Evolutionary conservation across 1,140 invertebrate genomes (phyloP).

Genomic region (Ericerus pela): DNA sequence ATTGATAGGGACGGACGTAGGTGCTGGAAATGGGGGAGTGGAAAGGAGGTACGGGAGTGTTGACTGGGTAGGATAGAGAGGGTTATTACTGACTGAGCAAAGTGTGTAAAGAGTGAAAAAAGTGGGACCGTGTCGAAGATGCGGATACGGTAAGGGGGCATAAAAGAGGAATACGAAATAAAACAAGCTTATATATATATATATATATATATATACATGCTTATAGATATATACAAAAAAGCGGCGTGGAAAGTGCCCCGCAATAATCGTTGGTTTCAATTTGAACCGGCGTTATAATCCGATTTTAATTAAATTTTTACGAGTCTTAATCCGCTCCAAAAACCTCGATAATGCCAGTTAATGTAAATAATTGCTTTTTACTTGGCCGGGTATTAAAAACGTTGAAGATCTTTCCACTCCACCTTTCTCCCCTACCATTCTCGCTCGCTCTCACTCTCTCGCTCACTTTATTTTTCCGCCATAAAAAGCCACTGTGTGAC

Average conservation of each 20-base stretch:
- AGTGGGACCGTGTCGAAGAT: background rate
- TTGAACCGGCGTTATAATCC: constrained; percentile 7
- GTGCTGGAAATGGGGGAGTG: too few species aligned
- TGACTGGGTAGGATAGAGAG: too few species aligned
- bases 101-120: too few species aligned
- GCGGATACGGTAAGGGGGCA: background rate
- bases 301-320: constrained; percentile 12
- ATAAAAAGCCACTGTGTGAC: too few species aligned
- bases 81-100: too few species aligned
- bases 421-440: too few species aligned
- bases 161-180: background rate
- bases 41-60: too few species aligned
- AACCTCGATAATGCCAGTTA: constrained; percentile 9
- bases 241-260: constrained; percentile 5
- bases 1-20: constrained; percentile 2
- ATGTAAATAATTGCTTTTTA: constrained; percentile 8
- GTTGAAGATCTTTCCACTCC: background rate
- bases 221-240: too few species aligned
- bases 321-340: constrained; percentile 10
- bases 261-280: constrained; percentile 9
- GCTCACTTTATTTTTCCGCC: too few species aligned
- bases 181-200: too few species aligned
- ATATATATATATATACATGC: too few species aligned
- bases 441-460: too few species aligned
- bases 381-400: background rate